These are phyloP conservation scores for Cryptoprocta ferox DNA, from an alignment of 2,797 vertebrate species.

Conservation along the genomic window DNA sequence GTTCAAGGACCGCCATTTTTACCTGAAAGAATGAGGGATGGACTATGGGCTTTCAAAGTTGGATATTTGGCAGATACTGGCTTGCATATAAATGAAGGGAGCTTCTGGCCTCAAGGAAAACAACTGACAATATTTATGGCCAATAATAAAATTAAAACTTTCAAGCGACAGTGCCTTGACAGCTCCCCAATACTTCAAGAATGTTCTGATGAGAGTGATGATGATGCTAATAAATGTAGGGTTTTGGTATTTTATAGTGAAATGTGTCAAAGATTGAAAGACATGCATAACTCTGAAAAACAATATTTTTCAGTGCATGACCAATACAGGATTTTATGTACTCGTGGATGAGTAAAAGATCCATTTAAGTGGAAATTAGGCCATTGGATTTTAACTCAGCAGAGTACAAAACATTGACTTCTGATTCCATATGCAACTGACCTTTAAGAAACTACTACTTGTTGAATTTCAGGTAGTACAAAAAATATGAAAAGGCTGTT, in stretches of 20 bases:
- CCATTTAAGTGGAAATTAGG: neutral
- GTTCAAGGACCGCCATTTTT: neutral
- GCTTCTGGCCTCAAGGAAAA: neutral
- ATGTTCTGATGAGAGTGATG: neutral
- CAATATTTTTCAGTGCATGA: neutral
- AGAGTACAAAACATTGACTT: neutral
- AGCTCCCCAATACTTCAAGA: neutral
- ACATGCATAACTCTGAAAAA: neutral
- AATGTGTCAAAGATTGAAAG: neutral
- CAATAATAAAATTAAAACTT: constrained; percentile 10
- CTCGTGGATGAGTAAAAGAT: neutral
- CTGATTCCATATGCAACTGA: neutral
- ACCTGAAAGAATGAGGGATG: neutral
- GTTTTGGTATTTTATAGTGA: neutral
- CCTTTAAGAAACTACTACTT: neutral
- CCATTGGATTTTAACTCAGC: neutral
- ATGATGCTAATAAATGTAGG: neutral
- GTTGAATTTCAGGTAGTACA: neutral
- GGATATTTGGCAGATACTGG: neutral
- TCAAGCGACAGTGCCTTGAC: neutral
- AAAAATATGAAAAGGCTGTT: neutral
- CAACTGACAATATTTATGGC: neutral
- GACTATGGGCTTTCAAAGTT: neutral
- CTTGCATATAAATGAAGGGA: constrained; percentile 28
- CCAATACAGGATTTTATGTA: neutral